Evolutionary conservation across 1,140 invertebrate genomes (phyloP), one percentile per base, ranked within the genome.

Genomic region (Ips typographus): DNA sequence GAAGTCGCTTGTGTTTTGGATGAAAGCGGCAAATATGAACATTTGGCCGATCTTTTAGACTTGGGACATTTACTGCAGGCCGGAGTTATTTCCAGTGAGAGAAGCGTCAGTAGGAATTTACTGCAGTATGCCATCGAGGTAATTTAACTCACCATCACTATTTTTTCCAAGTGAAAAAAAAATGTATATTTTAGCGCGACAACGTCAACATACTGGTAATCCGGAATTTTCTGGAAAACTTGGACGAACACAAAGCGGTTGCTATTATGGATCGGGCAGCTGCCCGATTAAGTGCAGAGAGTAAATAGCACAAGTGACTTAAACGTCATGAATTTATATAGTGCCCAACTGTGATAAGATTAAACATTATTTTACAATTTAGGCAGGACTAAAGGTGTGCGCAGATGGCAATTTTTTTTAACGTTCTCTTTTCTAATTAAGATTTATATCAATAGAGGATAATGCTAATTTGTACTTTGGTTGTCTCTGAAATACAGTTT

Each of bases 171-270:
- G 8, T 56, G 8, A 47, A 47, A 5, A n/a, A 6, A 22, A 37
- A 41, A 37, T 60, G 49, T 7, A 39, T 60, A 47, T 76, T 76
- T 38, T 64, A 77, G 75, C 69, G 41, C 2, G 71, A 74, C 40
- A 70, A 71, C 37, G 75, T 72, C 1, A 72, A 55, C 56, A 53
- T 78, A 2, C 60, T 70, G 40, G 67, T 71, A 56, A 77, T 78
- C n/a, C 60, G 77, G 37, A 73, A 76, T 66, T 78, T 77, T 43
- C 64, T 78, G 47, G 76, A 77, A 62, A 73, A 73, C 60, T 65
- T 78, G n/a, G 76, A 77, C 47, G 75, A 78, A 69, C 36, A 8
- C 1, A 40, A 65, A 61, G 74, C 73, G n/a, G 75, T 78, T 1
- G 52, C 69, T 40, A 49, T 72, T 5, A 75, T 78, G 47, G 77